Base-by-base conservation (phyloP, 2,113 vertebrate species). In the Oryzias curvinotus region DNA sequence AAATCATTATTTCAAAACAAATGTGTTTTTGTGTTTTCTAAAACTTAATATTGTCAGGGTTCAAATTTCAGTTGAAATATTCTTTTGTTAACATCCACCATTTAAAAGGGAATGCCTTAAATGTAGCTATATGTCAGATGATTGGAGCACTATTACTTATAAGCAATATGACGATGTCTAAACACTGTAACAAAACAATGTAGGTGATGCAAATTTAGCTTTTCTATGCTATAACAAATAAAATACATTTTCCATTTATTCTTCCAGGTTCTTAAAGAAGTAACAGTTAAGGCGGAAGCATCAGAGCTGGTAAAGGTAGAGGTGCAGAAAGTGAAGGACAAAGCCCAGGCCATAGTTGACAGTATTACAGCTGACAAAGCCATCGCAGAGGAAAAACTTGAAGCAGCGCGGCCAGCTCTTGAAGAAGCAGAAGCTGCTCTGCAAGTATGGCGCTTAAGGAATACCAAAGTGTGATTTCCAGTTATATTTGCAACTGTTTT, bases 321-420 rank as follows among this genome's bases (percentile, higher is more conserved):
- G 78, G 94, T 99, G 1, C 97, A 96, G 82, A 98, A 98, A 78
- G 96, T 98, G 56, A 98, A 98, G 81, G 97, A 99, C 81, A 98
- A 95, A 83, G 96, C 96, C 13, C 95, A 98, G 66, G 93, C 90
- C 55, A 96, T 99, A 18, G 96, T 98, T 10, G 96, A 98, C 66
- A 90, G 91, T 65, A 98, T 99, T 81, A 94, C 95, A 1, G 92
- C 89, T 23, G 96, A 98, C 75, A 99, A 99, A 84, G 95, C 92
- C 47, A 86, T 94, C 0, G 96, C 96, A 5, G 92, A 98, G 77
- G 91, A 94, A 85, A 98, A 98, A 58, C 76, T 99, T 21, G 93
- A 95, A 83, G 92, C 93, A 1, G 96, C 97, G 16, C 92, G 86
- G 14, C 97, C 97, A n/a, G 96, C 96, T 3, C 89, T 98, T 15